These are phyloP conservation scores for Drosophila elegans DNA, from an alignment of 1,140 invertebrate genomes.

Conservation along the genomic window DNA sequence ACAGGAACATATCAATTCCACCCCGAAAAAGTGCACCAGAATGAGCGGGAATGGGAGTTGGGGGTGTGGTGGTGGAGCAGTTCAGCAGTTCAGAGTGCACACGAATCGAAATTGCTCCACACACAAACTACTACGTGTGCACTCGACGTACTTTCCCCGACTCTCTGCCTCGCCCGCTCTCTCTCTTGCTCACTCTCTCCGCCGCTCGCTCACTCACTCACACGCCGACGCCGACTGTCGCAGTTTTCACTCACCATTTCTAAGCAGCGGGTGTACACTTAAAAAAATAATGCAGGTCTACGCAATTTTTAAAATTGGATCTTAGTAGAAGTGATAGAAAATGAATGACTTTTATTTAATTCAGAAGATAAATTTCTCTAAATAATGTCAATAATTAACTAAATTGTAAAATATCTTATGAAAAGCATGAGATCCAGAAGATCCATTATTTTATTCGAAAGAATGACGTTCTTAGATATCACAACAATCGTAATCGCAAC, in stretches of 20 bases:
- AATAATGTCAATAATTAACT: too few species aligned
- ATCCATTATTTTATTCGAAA: too few species aligned
- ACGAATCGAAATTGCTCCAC: constrained; percentile 56
- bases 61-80: constrained; percentile 1
- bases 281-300: not conserved
- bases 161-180: constrained; percentile 52
- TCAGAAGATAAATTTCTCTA: too few species aligned
- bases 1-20: constrained; percentile 45
- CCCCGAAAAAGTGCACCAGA: constrained; percentile 48
- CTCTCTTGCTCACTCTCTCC: constrained; percentile 42
- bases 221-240: constrained; percentile 67
- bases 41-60: constrained; percentile 1
- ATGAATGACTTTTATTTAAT: too few species aligned
- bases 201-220: constrained; percentile 40
- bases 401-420: too few species aligned
- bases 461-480: too few species aligned
- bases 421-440: too few species aligned
- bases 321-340: not conserved
- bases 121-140: constrained; percentile 22
- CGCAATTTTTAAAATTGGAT: not conserved
- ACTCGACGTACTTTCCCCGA: constrained; percentile 22
- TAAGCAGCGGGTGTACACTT: constrained; percentile 38
- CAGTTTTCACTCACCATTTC: constrained; percentile 44
- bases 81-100: constrained; percentile 44
- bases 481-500: too few species aligned